Percentiles rank a stretch among this genome's conserved stretches.
Evolutionary conservation across 2,888 invertebrate species (phyloP).

Genomic region (Tetranychus truncatus): DNA sequence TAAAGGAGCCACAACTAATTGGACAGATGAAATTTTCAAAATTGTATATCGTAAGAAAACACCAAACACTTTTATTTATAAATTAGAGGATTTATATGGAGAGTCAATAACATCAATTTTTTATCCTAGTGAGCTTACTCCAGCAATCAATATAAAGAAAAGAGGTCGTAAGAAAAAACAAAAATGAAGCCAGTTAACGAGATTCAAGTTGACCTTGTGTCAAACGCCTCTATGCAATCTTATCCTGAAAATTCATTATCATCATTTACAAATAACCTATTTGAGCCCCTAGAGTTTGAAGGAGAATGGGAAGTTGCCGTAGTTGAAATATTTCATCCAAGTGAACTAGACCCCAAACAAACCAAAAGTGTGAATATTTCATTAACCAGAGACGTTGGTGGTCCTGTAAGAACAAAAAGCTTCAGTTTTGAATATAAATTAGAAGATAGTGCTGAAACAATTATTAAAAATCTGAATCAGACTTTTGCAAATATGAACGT

Average conservation of each 20-base stretch:
- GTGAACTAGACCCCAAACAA: too few relatives aligned
- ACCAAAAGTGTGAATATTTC: too few relatives aligned
- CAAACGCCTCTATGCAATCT: neutral
- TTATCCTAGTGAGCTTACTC: neutral
- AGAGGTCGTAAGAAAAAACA: neutral
- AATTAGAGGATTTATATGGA: neutral
- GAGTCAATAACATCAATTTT: conserved; percentile 4
- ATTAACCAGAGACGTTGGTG: too few relatives aligned
- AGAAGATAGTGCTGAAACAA: too few relatives aligned
- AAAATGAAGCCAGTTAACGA: neutral
- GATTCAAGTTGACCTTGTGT: neutral
- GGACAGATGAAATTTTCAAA: conserved; percentile 3
- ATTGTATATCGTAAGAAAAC: neutral
- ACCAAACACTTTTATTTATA: neutral
- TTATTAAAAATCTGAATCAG: too few relatives aligned
- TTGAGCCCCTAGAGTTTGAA: neutral
- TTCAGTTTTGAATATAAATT: too few relatives aligned
- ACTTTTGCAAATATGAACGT: too few relatives aligned
- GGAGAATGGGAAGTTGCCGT: neutral
- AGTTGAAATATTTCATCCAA: neutral
- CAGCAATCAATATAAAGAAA: neutral
- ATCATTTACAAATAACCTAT: neutral
- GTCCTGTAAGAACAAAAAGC: too few relatives aligned
- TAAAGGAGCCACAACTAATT: neutral
- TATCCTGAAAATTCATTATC: neutral